Evolutionary conservation across 1,140 invertebrate genomes (phyloP), one percentile per base, ranked within the genome.

Genomic region (Rhyacophila brunnea): DNA sequence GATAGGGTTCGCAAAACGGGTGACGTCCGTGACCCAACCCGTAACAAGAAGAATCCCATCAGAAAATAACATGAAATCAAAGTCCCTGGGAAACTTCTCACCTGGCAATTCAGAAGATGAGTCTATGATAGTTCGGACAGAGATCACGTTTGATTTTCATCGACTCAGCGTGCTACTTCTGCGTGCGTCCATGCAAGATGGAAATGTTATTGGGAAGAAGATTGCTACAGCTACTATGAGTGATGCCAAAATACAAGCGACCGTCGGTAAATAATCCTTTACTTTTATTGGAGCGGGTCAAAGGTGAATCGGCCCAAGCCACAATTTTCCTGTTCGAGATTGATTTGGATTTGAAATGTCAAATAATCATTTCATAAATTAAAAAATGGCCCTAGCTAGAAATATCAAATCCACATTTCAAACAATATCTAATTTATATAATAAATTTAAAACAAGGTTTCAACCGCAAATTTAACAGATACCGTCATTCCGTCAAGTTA

Each of bases 151-250:
- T 70, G 93, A 96, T 71, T 97, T 98, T 73, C 90, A 93, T 71
- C 84, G 93, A 11, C 75, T 98, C 20, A 96, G 93, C 72, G 86
- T 98, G 46, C 73, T 98, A 14, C 78, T 98, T 50, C 75, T 96
- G 36, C 79, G 93, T 56, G 89, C 91, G 6, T 83, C 91, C 0
- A 78, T 89, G 60, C 84, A 85, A 64, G 87, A 91, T 60, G 86
- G 85, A 60, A 79, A 75, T 59, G 72, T 87, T 19, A 78, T 86
- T 23, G 93, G 91, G 0, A 85, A 87, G 61, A 97, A 97, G 82
- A 92, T 98, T 62, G 93, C 92, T 23, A 97, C 94, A 0, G 91
- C 93, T 13, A 96, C 93, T 1, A 85, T 96, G 82, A 88, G 87
- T 18, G 90, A 92, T 69, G 94, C 94, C 0, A 87, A 89, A 71